Percentiles rank a stretch among this genome's conserved stretches.
Evolutionary conservation across 2,888 invertebrate genomes (phyloP).

Genomic region (Hirtodrosophila histrioides): DNA sequence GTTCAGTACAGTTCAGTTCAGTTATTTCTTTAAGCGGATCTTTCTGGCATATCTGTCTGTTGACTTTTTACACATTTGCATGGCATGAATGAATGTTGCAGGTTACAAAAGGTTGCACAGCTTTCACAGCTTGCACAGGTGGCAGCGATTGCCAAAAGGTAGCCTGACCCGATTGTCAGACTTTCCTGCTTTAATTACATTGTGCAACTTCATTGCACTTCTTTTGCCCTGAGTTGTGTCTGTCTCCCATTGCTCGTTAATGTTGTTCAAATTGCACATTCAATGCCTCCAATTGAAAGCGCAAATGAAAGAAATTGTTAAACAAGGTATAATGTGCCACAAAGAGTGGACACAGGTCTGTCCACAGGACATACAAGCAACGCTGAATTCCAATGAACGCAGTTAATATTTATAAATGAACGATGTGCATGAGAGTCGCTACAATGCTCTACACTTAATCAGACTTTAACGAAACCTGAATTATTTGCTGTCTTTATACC

Average conservation of each 20-base stretch:
- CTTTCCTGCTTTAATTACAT: constrained; percentile 61
- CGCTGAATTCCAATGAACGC: neutral
- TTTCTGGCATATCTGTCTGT: constrained; percentile 4
- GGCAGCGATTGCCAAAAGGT: constrained; percentile 6
- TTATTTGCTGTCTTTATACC: too few species aligned
- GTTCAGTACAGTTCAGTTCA: constrained; percentile 16
- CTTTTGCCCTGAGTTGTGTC: constrained; percentile 12
- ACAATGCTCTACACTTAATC: too few species aligned
- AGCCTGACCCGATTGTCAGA: constrained; percentile 40
- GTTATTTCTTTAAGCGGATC: constrained; percentile 32
- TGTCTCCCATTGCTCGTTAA: constrained; percentile 33
- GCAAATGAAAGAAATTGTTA: constrained; percentile 30
- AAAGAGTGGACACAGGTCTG: constrained; percentile 8
- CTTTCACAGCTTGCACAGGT: neutral
- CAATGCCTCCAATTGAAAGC: constrained; percentile 31
- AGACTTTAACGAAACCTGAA: too few species aligned
- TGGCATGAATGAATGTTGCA: constrained; percentile 31
- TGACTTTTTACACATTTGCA: constrained; percentile 46
- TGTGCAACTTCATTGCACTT: constrained; percentile 41
- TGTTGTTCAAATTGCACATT: constrained; percentile 46
- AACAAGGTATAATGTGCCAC: constrained; percentile 38
- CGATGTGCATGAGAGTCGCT: too few species aligned
- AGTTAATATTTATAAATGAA: neutral
- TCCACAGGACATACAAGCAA: neutral
- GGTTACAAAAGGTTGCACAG: constrained; percentile 2